A percentile compares a stretch with the other conserved stretches of the same genome.
Conservation (phyloP, 2,113 vertebrate species). For the Eulemur rufifrons region DNA sequence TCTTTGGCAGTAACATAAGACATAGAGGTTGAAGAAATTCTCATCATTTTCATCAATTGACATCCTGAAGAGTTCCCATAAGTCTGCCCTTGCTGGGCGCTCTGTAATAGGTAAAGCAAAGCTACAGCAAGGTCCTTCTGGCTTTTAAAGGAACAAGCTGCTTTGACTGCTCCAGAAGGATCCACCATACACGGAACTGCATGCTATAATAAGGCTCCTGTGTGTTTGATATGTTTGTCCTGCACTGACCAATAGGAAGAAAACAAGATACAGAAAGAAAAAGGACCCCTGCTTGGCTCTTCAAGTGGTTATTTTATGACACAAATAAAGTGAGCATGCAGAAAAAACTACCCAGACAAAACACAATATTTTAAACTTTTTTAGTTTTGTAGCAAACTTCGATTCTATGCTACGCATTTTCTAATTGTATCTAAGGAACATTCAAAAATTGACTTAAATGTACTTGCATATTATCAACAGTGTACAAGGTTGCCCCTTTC, state of each 20-base stretch:
- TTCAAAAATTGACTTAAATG: not conserved
- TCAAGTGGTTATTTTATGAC: slow-evolving; percentile 27
- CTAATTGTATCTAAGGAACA: not conserved
- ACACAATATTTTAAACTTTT: not conserved
- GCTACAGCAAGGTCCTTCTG: not conserved
- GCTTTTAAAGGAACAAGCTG: not conserved
- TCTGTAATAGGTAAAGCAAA: not conserved
- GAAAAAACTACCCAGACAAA: slow-evolving; percentile 13
- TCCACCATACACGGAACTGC: not conserved
- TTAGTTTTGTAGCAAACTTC: slow-evolving; percentile 1
- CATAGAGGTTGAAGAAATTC: not conserved
- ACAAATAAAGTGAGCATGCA: not conserved
- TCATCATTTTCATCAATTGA: not conserved
- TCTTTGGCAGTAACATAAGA: not conserved
- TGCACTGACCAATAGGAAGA: not conserved
- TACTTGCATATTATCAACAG: not conserved
- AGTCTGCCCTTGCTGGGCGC: not conserved
- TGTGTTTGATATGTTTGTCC: slow-evolving; percentile 2
- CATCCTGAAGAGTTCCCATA: not conserved
- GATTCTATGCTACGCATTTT: not conserved
- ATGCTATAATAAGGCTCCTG: not conserved
- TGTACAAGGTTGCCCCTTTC: too few species aligned
- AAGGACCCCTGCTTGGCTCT: not conserved
- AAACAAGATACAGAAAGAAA: not conserved
- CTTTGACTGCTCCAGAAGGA: not conserved